A percentile compares a stretch with the other conserved stretches of the same genome.
These are phyloP conservation scores for Oryctes rhinoceros DNA, from an alignment of 1,140 invertebrate genomes.

Conservation along the genomic window DNA sequence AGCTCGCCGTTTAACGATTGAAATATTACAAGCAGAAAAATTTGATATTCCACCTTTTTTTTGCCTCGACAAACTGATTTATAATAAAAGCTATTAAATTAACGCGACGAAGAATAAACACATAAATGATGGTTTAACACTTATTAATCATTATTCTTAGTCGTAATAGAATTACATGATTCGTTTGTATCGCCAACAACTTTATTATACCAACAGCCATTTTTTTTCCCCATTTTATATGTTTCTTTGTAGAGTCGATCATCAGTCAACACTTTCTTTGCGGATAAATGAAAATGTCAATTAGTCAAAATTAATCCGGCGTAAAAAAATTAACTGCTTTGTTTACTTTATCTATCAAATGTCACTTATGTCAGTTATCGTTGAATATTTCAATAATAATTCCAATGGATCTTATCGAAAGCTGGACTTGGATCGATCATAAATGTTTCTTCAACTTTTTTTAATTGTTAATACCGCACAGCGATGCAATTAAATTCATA, in stretches of 20 bases:
- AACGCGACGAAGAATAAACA: neutral
- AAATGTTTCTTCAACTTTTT: no score
- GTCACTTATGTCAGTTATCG: neutral
- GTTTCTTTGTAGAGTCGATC: neutral
- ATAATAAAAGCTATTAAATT: neutral
- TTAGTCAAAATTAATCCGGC: neutral
- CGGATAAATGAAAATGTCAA: neutral
- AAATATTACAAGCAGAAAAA: neutral
- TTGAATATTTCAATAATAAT: neutral
- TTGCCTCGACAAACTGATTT: neutral
- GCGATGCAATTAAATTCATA: no score
- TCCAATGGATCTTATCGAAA: no score
- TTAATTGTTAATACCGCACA: no score
- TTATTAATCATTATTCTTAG: neutral
- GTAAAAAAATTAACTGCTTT: conserved; percentile 19
- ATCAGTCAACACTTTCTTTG: neutral
- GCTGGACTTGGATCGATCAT: no score
- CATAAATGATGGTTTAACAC: neutral
- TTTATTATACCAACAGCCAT: neutral
- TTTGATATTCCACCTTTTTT: neutral
- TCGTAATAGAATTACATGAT: neutral
- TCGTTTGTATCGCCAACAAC: neutral
- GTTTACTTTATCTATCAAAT: conserved; percentile 9
- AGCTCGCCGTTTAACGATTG: neutral
- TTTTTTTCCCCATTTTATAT: neutral